These are phyloP conservation scores for Peucedramus taeniatus DNA, from an alignment of 2,113 vertebrate genomes.

Conservation along the genomic window DNA sequence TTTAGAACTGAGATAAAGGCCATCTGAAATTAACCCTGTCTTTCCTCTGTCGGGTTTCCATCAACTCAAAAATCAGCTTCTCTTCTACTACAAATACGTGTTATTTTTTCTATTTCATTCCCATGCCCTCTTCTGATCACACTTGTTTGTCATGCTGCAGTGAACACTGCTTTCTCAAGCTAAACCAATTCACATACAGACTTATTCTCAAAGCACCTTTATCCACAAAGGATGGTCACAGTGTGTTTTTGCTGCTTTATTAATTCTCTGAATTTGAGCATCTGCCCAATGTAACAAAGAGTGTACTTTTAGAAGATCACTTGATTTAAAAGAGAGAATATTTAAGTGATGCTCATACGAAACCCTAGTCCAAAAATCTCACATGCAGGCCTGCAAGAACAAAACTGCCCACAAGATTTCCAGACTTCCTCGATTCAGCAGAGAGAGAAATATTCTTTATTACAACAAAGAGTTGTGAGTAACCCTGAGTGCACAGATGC, in stretches of 20 bases:
- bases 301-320: background rate
- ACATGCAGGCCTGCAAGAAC: background rate
- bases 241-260: background rate
- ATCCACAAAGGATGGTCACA: background rate
- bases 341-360: background rate
- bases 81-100: background rate
- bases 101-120: background rate
- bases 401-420: background rate
- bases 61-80: background rate
- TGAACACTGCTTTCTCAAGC: background rate
- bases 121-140: background rate
- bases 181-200: background rate
- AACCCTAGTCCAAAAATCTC: background rate
- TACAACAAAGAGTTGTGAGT: background rate
- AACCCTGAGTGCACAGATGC: background rate
- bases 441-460: background rate
- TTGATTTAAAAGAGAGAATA: background rate
- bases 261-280: background rate
- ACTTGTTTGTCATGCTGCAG: background rate
- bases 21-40: background rate
- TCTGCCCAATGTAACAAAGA: background rate
- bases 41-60: background rate
- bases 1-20: background rate
- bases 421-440: background rate
- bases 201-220: background rate